These are phyloP conservation scores for Myoxocephalus aenaeus DNA, from an alignment of 2,797 vertebrate species.

Conservation along the genomic window DNA sequence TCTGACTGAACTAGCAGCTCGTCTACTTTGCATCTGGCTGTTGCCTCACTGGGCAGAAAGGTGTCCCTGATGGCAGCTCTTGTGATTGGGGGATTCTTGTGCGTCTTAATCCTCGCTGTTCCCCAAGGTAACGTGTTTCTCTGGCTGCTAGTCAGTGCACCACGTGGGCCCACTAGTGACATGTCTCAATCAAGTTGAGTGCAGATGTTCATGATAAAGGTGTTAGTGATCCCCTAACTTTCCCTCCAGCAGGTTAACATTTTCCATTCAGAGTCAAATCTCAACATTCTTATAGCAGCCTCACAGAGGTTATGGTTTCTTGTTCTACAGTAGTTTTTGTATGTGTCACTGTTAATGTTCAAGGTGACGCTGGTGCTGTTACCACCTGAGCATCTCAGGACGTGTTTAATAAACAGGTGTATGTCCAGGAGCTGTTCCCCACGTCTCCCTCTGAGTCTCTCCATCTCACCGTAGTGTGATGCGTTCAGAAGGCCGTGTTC, in stretches of 20 bases:
- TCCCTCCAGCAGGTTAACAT: too few species aligned
- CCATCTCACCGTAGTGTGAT: background rate
- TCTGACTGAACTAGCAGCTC: constrained; percentile 84
- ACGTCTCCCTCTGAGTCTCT: constrained; percentile 37
- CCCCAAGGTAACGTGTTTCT: constrained; percentile 81
- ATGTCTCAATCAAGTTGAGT: background rate
- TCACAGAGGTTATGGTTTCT: background rate
- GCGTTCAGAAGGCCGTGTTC: background rate
- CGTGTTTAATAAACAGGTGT: constrained; percentile 83
- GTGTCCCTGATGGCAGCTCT: constrained; percentile 76
- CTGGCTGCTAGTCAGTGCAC: background rate
- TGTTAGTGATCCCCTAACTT: too few species aligned
- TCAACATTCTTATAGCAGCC: background rate
- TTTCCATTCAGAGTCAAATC: background rate
- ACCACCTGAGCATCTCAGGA: constrained; percentile 82
- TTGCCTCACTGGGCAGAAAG: constrained; percentile 83
- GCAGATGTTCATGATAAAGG: too few species aligned
- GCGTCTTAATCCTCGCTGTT: constrained; percentile 79
- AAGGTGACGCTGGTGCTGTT: constrained; percentile 73
- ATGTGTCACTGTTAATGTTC: constrained; percentile 8
- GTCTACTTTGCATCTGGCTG: constrained; percentile 80
- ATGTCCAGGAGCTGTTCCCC: constrained; percentile 88
- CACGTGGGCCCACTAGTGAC: background rate
- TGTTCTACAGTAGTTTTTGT: background rate
- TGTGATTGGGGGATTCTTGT: constrained; percentile 80